These are phyloP conservation scores for Sturnira hondurensis DNA, from an alignment of 2,113 vertebrate genomes.

Conservation along the genomic window DNA sequence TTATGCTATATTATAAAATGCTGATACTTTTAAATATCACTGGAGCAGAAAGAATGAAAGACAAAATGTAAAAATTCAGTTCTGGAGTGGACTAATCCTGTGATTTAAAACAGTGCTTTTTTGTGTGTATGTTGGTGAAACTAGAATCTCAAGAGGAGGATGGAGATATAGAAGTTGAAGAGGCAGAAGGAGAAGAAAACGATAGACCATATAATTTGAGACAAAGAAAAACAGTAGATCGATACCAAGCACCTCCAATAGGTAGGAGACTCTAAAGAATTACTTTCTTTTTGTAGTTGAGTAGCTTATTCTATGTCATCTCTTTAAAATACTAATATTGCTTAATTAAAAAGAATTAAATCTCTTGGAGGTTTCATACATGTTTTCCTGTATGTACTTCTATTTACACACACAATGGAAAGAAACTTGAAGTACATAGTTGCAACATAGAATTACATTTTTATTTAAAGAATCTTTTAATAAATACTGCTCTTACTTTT, in stretches of 20 bases:
- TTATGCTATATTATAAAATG: constrained; percentile 11
- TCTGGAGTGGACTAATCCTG: neutral
- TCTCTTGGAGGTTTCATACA: neutral
- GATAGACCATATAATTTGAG: constrained; percentile 96
- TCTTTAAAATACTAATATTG: neutral
- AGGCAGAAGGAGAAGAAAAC: constrained; percentile 95
- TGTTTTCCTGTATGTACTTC: neutral
- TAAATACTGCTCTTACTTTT: neutral
- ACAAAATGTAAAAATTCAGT: constrained; percentile 25
- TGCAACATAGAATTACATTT: neutral
- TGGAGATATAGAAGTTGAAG: constrained; percentile 96
- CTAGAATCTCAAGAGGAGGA: constrained; percentile 96
- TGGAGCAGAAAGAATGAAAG: constrained; percentile 8
- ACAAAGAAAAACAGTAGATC: constrained; percentile 97
- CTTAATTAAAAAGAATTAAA: constrained; percentile 3
- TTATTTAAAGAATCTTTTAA: constrained; percentile 32
- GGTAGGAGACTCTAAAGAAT: constrained; percentile 79
- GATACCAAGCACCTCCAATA: constrained; percentile 98
- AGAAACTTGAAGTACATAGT: neutral
- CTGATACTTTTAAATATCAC: neutral
- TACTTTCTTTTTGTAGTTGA: neutral
- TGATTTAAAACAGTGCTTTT: neutral
- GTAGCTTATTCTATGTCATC: neutral
- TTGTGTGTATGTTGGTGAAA: constrained; percentile 4
- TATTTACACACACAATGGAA: neutral